Evolutionary conservation across 1,140 invertebrate species (phyloP).

Genomic region (Pseudoatta argentina): DNA sequence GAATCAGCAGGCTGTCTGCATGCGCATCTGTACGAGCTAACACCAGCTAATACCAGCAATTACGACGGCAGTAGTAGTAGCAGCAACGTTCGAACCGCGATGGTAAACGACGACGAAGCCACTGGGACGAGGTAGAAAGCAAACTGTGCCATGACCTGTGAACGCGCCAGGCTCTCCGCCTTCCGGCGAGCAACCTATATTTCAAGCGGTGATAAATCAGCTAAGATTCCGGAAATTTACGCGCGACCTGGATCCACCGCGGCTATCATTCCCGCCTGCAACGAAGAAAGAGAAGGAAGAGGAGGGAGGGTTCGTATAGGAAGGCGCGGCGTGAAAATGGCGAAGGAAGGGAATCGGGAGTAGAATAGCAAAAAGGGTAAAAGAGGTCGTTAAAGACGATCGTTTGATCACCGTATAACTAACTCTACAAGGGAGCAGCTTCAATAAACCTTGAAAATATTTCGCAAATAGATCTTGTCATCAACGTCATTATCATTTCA

Average conservation of each 20-base stretch:
- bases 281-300: not conserved
- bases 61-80: not conserved
- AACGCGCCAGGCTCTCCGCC: conserved; percentile 65
- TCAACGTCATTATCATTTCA: not conserved
- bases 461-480: not conserved
- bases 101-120: conserved; percentile 1
- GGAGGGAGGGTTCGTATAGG: not conserved
- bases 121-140: conserved; percentile 58
- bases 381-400: conserved; percentile 60
- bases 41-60: conserved; percentile 45
- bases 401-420: conserved; percentile 60
- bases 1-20: conserved; percentile 52
- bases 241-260: conserved; percentile 71
- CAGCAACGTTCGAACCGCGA: conserved; percentile 11
- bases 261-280: conserved; percentile 67
- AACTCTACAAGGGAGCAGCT: not conserved
- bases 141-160: conserved; percentile 70
- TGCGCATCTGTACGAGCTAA: conserved; percentile 19
- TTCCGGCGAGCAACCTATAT: conserved; percentile 74
- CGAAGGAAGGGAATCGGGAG: conserved; percentile 18
- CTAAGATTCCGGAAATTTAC: conserved; percentile 79
- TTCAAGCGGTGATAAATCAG: conserved; percentile 77
- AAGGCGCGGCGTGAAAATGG: not conserved
- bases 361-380: conserved; percentile 32
- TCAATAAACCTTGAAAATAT: conserved; percentile 1